Evolutionary conservation across 2,113 vertebrate species (phyloP), one percentile per base, ranked within the genome.

Genomic region (Pseudonaja textilis): DNA sequence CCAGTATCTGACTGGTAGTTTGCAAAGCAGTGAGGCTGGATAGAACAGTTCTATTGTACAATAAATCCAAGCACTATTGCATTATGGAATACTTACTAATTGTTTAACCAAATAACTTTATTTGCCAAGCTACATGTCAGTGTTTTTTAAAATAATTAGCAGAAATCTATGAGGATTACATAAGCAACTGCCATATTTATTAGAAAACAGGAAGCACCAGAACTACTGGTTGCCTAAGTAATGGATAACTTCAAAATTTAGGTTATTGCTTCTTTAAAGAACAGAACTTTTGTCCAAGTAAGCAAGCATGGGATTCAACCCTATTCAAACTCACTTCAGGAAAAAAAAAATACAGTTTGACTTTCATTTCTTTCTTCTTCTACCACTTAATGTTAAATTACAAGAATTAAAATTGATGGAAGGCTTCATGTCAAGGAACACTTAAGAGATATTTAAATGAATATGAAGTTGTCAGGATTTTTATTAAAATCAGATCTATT

Each of bases 101-200:
- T 57, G 61, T 87, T 61, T 92, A 88, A 85, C 26, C 91, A 92
- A 87, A 34, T 88, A 74, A 47, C 26, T 92, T 89, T 92, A 92
- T 92, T 88, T 69, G 12, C 8, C 47, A 55, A 42, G 34, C 69
- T 92, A 61, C 59, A 92, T 69, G 25, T 85, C 45, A 85, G 69
- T 8, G 55, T 55, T 55, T 91, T 64, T 34, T 52, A 59, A 87
- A 87, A 91, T 55, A 39, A 22, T 23, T 34, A 42, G 23, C 45
- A 74, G 50, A 39, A 42, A 92, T 74, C 59, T 55, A 88, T 16
- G 59, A 88, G 45, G 55, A 39, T 90, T 59, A 90, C 29, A 69
- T 34, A 89, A n/a, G 55, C 87, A 92, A 50, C 52, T 39, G 89
- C 18, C 55, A 9, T 59, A 42, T 20, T 59, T 59, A 61, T 91